These are phyloP conservation scores for Thaumetopoea pityocampa DNA, from an alignment of 1,140 invertebrate genomes.

Conservation along the genomic window DNA sequence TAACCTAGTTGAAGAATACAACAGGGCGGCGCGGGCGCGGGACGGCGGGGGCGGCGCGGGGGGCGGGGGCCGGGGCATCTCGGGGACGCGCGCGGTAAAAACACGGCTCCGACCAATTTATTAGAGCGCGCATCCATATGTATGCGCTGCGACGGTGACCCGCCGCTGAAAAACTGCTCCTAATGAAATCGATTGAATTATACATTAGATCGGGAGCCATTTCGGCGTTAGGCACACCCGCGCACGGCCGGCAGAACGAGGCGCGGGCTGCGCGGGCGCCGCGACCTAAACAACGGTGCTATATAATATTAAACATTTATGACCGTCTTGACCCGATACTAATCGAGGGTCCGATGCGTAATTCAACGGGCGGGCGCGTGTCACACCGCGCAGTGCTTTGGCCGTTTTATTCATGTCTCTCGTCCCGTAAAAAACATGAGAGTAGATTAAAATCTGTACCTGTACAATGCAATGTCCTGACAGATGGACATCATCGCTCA, in stretches of 20 bases:
- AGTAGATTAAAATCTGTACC: too few species aligned
- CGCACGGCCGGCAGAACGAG: too few species aligned
- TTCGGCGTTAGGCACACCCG: too few species aligned
- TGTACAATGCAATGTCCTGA: too few species aligned
- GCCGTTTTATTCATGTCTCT: too few species aligned
- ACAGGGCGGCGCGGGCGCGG: too few species aligned
- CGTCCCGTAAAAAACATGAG: too few species aligned
- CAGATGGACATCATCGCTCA: too few species aligned
- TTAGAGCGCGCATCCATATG: slow-evolving; percentile 50
- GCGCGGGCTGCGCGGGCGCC: too few species aligned
- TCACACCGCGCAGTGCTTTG: not conserved
- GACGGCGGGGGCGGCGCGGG: not conserved
- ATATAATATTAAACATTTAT: not conserved
- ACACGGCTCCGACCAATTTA: slow-evolving; percentile 44
- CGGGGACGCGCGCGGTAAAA: slow-evolving; percentile 27
- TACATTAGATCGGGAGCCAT: slow-evolving; percentile 46
- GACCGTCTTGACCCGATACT: not conserved
- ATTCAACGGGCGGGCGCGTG: not conserved
- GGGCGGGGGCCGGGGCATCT: too few species aligned
- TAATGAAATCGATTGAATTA: slow-evolving; percentile 63
- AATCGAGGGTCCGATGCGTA: not conserved
- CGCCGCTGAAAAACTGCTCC: slow-evolving; percentile 50
- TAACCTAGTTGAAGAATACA: too few species aligned
- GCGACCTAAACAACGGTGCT: too few species aligned
- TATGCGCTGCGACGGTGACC: slow-evolving; percentile 30